phyloP scores from a whole-genome alignment of 2,113 vertebrate species.

The Corydoras maculifer region DNA sequence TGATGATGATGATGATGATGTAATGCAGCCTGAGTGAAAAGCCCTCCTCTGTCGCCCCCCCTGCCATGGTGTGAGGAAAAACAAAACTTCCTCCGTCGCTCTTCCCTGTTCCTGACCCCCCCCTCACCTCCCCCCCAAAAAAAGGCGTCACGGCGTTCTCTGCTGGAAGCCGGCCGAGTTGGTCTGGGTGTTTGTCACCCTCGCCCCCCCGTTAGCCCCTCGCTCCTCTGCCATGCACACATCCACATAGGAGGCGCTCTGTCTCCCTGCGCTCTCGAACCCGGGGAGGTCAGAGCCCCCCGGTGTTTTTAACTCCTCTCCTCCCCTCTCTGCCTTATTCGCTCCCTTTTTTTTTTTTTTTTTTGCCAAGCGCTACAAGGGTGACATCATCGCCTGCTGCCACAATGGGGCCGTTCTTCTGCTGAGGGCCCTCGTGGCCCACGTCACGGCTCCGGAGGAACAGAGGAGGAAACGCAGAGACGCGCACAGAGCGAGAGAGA shows the following conservation, averaged over 20 bases:
- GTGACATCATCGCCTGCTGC: slow-evolving; percentile 72
- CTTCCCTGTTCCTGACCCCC: slow-evolving; percentile 23
- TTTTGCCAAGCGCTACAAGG: slow-evolving; percentile 67
- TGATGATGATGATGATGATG: slow-evolving; percentile 62
- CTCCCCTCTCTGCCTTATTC: slow-evolving; percentile 9
- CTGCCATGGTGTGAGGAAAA: slow-evolving; percentile 58
- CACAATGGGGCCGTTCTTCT: slow-evolving; percentile 76
- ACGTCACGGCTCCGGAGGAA: slow-evolving; percentile 63
- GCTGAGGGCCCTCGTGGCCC: slow-evolving; percentile 68
- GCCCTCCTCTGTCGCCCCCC: slow-evolving; percentile 62
- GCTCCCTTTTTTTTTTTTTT: slow-evolving; percentile 42
- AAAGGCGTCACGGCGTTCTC: slow-evolving; percentile 4
- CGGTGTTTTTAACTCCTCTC: slow-evolving; percentile 16
- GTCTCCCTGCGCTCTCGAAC: neutral
- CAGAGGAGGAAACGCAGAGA: slow-evolving; percentile 45
- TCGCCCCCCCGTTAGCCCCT: no score
- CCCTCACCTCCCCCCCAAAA: neutral
- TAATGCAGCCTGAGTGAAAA: slow-evolving; percentile 64
- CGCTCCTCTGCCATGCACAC: slow-evolving; percentile 16
- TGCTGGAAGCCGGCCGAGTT: slow-evolving; percentile 59
- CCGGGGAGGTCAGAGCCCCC: slow-evolving; percentile 7
- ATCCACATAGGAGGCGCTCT: neutral
- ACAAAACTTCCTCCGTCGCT: slow-evolving; percentile 19
- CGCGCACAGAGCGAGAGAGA: slow-evolving; percentile 36
- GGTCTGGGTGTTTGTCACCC: slow-evolving; percentile 33